Conservation (phyloP, 2,797 vertebrate species). For the Leucoraja ocellata region DNA sequence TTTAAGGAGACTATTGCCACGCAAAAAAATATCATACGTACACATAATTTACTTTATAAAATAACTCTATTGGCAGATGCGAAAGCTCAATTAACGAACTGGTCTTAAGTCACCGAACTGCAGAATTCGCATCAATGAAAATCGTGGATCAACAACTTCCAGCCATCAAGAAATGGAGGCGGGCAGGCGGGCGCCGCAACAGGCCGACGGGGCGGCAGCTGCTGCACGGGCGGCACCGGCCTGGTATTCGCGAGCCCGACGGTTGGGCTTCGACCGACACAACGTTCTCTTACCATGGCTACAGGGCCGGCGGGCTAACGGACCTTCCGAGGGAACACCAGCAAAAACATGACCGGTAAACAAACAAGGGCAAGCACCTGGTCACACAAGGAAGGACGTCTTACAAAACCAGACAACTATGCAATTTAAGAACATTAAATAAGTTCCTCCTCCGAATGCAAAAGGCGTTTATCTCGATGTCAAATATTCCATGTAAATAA, state of each 20-base stretch:
- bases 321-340: background rate
- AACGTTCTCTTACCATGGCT: conserved; percentile 11
- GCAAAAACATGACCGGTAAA: background rate
- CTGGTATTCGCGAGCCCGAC: too few species aligned
- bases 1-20: background rate
- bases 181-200: background rate
- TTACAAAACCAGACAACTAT: background rate
- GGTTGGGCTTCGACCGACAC: background rate
- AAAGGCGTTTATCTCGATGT: background rate
- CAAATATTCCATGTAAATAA: background rate
- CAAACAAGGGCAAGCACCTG: background rate
- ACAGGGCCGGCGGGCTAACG: background rate
- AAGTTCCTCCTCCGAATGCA: background rate
- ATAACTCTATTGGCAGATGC: background rate
- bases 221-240: too few species aligned
- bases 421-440: background rate
- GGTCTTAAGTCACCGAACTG: background rate
- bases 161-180: background rate
- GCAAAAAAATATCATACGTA: background rate
- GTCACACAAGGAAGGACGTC: background rate
- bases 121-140: background rate
- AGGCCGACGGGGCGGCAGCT: background rate
- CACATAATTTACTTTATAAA: background rate
- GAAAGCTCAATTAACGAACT: background rate
- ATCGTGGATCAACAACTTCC: background rate